A percentile compares a stretch with the other conserved stretches of the same genome.
These are phyloP conservation scores for Pyrocephalus nanus DNA, from an alignment of 2,797 vertebrate genomes.

Conservation along the genomic window DNA sequence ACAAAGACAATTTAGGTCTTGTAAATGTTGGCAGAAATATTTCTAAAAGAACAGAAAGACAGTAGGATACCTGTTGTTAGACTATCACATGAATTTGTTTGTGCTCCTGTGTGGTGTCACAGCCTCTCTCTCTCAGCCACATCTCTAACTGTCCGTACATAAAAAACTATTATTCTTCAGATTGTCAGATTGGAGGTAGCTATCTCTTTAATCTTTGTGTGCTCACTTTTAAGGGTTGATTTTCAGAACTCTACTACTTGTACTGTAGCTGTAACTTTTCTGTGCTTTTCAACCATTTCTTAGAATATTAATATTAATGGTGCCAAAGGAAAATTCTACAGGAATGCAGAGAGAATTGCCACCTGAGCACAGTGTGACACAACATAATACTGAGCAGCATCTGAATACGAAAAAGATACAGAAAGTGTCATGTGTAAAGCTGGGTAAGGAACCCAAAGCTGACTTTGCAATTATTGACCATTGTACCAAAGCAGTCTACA, in stretches of 20 bases:
- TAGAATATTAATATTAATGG: background rate
- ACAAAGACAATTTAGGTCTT: background rate
- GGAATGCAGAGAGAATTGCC: background rate
- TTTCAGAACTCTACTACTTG: background rate
- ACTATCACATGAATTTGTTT: background rate
- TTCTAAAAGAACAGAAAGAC: background rate
- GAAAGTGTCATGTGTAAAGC: background rate
- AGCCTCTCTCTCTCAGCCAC: background rate
- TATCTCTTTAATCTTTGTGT: background rate
- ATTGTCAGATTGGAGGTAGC: background rate
- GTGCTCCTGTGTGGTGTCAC: background rate
- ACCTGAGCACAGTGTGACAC: background rate
- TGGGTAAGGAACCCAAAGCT: background rate
- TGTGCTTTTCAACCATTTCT: background rate
- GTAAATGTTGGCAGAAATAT: background rate
- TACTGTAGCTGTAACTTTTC: background rate
- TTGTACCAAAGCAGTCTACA: background rate
- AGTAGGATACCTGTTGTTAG: background rate
- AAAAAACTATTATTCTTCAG: background rate
- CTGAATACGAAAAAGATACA: background rate
- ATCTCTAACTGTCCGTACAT: background rate
- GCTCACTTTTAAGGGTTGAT: background rate
- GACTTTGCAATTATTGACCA: background rate
- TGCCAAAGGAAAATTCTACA: background rate
- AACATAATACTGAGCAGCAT: background rate